These are phyloP conservation scores for Argyrosomus japonicus DNA, from an alignment of 2,113 vertebrate genomes.

Conservation along the genomic window DNA sequence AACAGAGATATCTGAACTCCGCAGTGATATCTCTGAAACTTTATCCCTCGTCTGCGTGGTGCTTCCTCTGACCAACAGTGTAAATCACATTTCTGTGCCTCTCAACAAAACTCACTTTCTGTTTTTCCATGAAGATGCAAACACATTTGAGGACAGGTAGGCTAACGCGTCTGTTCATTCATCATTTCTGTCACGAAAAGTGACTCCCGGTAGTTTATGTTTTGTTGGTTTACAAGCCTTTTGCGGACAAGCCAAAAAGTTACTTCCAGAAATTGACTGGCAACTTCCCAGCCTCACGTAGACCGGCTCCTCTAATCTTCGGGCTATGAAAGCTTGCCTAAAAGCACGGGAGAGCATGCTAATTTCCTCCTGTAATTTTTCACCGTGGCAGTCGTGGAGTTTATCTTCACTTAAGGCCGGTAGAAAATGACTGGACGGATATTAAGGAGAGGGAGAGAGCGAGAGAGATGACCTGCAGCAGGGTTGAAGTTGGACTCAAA, in stretches of 20 bases:
- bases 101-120: background rate
- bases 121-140: constrained; percentile 2
- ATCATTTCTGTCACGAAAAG: constrained; percentile 14
- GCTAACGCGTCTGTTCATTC: background rate
- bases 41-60: background rate
- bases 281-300: constrained; percentile 17
- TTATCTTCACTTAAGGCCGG: constrained; percentile 40
- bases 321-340: constrained; percentile 22
- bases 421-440: constrained; percentile 45
- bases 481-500: constrained; percentile 37
- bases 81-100: background rate
- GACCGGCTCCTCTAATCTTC: constrained; percentile 36
- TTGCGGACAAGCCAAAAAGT: constrained; percentile 39
- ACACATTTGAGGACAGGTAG: background rate
- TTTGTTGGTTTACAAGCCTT: background rate
- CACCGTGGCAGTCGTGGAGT: constrained; percentile 39
- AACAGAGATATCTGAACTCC: background rate
- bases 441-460: constrained; percentile 42
- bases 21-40: background rate
- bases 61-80: background rate
- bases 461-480: constrained; percentile 36
- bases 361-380: constrained; percentile 67
- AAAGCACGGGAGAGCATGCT: constrained; percentile 35
- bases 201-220: background rate
- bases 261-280: constrained; percentile 40